Percentiles rank a stretch among this genome's conserved stretches.
phyloP scores from a whole-genome alignment of 2,113 vertebrate species.

The Dunckerocampus dactyliophorus region DNA sequence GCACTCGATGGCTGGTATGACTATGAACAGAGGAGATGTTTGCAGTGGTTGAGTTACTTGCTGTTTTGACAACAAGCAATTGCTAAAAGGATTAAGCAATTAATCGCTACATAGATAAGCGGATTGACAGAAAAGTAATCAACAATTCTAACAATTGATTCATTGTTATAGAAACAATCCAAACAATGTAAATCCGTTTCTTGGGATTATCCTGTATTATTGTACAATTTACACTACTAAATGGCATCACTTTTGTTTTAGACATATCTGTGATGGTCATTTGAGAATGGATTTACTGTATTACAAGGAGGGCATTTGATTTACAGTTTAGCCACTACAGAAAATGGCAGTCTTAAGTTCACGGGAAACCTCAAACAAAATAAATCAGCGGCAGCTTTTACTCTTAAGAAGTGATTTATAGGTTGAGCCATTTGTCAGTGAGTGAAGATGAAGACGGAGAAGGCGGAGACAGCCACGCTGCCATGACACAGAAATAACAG shows the following conservation, averaged over 20 bases:
- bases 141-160: neutral
- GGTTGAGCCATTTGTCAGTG: neutral
- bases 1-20: slow-evolving; percentile 85
- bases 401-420: neutral
- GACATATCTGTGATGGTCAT: neutral
- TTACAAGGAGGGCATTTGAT: neutral
- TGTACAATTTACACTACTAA: neutral
- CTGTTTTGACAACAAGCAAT: slow-evolving; percentile 2
- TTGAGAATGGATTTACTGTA: neutral
- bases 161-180: neutral
- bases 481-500: slow-evolving; percentile 21
- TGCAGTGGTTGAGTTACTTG: neutral
- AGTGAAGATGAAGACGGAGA: neutral
- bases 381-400: neutral
- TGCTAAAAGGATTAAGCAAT: neutral
- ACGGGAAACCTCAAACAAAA: neutral
- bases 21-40: slow-evolving; percentile 61
- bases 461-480: slow-evolving; percentile 4
- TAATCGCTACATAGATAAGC: neutral
- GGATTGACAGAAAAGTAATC: neutral
- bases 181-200: neutral
- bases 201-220: neutral
- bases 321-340: neutral
- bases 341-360: neutral
- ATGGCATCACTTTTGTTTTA: neutral